Evolutionary conservation across 2,888 invertebrate genomes (phyloP).

Genomic region (Salpingus planirostris): DNA sequence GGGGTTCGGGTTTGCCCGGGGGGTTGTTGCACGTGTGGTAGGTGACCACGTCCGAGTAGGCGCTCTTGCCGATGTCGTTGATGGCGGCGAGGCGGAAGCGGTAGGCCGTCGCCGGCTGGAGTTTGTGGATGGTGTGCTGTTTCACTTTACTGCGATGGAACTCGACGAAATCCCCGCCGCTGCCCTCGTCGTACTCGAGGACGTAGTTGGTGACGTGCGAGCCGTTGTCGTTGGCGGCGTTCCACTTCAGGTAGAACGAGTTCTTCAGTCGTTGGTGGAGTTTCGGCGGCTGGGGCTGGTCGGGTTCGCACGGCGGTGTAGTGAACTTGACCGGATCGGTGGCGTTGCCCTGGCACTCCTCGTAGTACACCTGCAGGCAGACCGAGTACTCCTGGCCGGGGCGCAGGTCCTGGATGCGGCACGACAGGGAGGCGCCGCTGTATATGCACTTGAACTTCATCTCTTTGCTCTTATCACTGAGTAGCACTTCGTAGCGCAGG

Average conservation of each 20-base stretch:
- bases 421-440: constrained; percentile 65
- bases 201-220: constrained; percentile 66
- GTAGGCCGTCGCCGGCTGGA: constrained; percentile 72
- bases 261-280: constrained; percentile 62
- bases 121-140: constrained; percentile 65
- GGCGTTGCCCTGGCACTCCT: constrained; percentile 64
- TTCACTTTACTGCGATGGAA: constrained; percentile 63
- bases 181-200: constrained; percentile 69
- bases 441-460: constrained; percentile 80
- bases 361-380: constrained; percentile 64
- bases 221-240: constrained; percentile 69
- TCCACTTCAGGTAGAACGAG: constrained; percentile 62
- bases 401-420: constrained; percentile 74
- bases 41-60: constrained; percentile 58
- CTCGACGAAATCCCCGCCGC: constrained; percentile 59
- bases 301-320: constrained; percentile 76
- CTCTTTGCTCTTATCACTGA: constrained; percentile 69
- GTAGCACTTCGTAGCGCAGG: constrained; percentile 70
- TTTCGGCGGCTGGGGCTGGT: constrained; percentile 62
- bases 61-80: constrained; percentile 69
- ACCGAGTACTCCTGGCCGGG: constrained; percentile 85
- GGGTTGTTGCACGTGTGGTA: constrained; percentile 72
- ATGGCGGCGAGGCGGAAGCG: constrained; percentile 75
- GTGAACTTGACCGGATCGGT: constrained; percentile 72
- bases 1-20: constrained; percentile 71